Percentiles rank a stretch among this genome's conserved stretches.
Conservation (phyloP, 1,140 invertebrate genomes). For the Ptiloglossa arizonensis region DNA sequence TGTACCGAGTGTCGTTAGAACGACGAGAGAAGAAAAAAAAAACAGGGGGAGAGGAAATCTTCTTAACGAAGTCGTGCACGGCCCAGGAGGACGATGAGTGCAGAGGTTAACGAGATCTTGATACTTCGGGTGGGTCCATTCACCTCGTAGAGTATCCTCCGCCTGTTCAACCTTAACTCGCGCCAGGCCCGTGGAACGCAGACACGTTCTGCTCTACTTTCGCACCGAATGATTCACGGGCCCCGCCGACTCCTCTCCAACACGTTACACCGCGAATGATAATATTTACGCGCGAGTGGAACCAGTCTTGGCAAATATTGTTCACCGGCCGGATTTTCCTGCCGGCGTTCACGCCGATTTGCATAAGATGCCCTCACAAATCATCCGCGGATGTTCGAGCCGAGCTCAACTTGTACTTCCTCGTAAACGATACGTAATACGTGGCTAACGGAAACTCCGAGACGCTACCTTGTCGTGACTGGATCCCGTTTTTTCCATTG, state of each 20-base stretch:
- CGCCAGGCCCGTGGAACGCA: background rate
- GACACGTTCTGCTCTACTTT: constrained; percentile 38
- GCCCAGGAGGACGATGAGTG: constrained; percentile 21
- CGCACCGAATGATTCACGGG: constrained; percentile 6
- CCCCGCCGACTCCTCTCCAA: background rate
- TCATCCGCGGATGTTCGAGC: constrained; percentile 32
- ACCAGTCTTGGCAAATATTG: constrained; percentile 44
- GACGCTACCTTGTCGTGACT: constrained; percentile 19
- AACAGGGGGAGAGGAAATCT: constrained; percentile 7
- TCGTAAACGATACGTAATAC: constrained; percentile 48
- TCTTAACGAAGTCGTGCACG: constrained; percentile 15
- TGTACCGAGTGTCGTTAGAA: constrained; percentile 33
- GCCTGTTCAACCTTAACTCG: background rate
- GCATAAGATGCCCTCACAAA: constrained; percentile 57
- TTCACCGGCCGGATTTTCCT: constrained; percentile 1
- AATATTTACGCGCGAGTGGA: constrained; percentile 31
- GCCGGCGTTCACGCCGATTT: constrained; percentile 42
- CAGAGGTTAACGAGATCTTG: constrained; percentile 67
- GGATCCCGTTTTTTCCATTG: constrained; percentile 1
- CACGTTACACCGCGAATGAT: constrained; percentile 7
- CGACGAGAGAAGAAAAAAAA: too few species aligned
- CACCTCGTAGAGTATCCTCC: background rate
- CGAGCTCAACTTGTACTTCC: constrained; percentile 10
- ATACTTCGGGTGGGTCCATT: constrained; percentile 33
- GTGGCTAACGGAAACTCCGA: constrained; percentile 26